Evolutionary conservation across 2,113 vertebrate species (phyloP).

Genomic region (Tachycineta bicolor): DNA sequence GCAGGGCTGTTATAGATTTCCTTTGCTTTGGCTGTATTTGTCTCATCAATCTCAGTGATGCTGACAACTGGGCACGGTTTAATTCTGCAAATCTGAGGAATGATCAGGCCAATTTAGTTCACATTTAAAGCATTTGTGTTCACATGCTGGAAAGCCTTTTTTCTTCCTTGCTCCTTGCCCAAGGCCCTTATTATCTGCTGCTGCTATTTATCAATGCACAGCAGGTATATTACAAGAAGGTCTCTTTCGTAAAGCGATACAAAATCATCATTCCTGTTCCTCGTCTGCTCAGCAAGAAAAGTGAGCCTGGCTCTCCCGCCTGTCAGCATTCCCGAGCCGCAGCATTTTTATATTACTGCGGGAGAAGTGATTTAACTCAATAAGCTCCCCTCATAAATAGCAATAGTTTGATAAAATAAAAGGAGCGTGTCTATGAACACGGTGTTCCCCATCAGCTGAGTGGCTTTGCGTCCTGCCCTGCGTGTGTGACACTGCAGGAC

Average conservation of each 20-base stretch:
- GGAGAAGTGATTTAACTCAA: constrained; percentile 49
- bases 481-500: neutral
- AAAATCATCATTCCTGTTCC: constrained; percentile 7
- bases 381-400: neutral
- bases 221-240: constrained; percentile 45
- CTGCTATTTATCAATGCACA: constrained; percentile 38
- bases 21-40: neutral
- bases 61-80: constrained; percentile 41
- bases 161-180: constrained; percentile 6
- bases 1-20: neutral
- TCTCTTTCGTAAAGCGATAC: constrained; percentile 1
- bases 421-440: neutral
- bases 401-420: neutral
- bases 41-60: constrained; percentile 38
- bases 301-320: neutral
- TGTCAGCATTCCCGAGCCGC: neutral
- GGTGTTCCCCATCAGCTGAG: neutral
- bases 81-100: constrained; percentile 59
- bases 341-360: neutral
- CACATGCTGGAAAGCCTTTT: constrained; percentile 13
- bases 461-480: neutral
- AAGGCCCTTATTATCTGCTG: constrained; percentile 42
- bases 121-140: constrained; percentile 58
- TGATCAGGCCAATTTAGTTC: constrained; percentile 56
- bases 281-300: constrained; percentile 38